Conservation (phyloP, 64 coral and sea anemone genomes). For the Platygyra sinensis region DNA sequence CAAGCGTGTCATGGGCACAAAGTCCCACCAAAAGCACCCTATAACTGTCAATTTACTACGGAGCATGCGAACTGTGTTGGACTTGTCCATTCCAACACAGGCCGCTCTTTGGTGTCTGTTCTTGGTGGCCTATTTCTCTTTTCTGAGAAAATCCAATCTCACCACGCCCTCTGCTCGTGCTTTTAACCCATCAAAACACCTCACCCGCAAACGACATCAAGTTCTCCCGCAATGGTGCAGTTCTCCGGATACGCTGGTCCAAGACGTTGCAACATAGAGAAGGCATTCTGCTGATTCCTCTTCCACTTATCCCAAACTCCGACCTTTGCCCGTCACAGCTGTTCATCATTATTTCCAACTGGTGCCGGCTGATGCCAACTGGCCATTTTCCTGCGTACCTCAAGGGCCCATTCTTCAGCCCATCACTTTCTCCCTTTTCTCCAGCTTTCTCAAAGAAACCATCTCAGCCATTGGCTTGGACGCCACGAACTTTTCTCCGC, state of each 20-base stretch:
- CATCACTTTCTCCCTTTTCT: neutral
- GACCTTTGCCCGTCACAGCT: slow-evolving; percentile 42
- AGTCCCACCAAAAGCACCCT: neutral
- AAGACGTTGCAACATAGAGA: slow-evolving; percentile 6
- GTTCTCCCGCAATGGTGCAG: slow-evolving; percentile 8
- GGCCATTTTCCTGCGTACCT: slow-evolving; percentile 29
- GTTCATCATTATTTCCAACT: neutral
- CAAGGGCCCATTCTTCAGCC: neutral
- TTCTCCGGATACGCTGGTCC: slow-evolving; percentile 10
- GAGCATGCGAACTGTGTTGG: neutral
- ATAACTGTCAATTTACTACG: neutral
- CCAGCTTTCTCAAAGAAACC: neutral
- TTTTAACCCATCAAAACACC: slow-evolving; percentile 19
- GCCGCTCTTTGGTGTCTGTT: neutral
- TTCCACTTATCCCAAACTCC: slow-evolving; percentile 37
- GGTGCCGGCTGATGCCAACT: neutral
- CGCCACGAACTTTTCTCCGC: neutral
- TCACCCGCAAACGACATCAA: slow-evolving; percentile 25
- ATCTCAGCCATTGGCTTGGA: neutral
- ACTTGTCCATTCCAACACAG: neutral
- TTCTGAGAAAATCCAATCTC: slow-evolving; percentile 16
- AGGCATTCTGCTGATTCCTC: slow-evolving; percentile 30
- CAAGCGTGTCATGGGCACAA: neutral
- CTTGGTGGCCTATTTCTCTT: neutral
- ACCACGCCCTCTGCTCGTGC: neutral